Conservation (phyloP, 2,113 vertebrate genomes). For the Heterotilapia buettikoferi region DNA sequence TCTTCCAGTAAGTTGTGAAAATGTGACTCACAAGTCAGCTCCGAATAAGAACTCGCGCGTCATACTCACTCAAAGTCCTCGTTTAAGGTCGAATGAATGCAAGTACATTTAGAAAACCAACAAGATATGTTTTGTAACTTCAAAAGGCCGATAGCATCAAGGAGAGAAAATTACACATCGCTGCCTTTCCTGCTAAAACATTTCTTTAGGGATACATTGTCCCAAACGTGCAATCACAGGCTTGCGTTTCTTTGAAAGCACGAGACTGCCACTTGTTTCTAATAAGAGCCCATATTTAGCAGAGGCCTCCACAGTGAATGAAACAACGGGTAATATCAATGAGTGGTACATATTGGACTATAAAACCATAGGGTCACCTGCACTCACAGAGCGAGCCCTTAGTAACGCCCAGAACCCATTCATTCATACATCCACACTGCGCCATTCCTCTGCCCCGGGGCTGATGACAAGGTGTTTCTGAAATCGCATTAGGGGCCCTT, state of each 20-base stretch:
- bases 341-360: conserved; percentile 12
- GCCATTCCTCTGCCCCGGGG: conserved; percentile 30
- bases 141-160: neutral
- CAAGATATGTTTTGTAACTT: neutral
- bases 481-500: conserved; percentile 76
- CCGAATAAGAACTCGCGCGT: neutral
- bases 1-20: conserved; percentile 44
- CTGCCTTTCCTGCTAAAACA: neutral
- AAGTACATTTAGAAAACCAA: neutral
- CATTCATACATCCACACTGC: conserved; percentile 41
- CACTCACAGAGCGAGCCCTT: neutral
- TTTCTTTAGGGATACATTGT: neutral
- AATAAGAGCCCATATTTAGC: neutral
- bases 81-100: neutral
- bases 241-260: neutral
- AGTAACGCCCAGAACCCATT: neutral
- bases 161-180: neutral
- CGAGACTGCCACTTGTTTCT: neutral
- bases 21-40: conserved; percentile 37
- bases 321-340: conserved; percentile 25
- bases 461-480: conserved; percentile 75
- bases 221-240: neutral
- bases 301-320: neutral
- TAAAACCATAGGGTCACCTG: conserved; percentile 37
- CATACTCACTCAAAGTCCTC: neutral